phyloP scores from a whole-genome alignment of 2,797 vertebrate species.

The Cirrhinus mrigala region DNA sequence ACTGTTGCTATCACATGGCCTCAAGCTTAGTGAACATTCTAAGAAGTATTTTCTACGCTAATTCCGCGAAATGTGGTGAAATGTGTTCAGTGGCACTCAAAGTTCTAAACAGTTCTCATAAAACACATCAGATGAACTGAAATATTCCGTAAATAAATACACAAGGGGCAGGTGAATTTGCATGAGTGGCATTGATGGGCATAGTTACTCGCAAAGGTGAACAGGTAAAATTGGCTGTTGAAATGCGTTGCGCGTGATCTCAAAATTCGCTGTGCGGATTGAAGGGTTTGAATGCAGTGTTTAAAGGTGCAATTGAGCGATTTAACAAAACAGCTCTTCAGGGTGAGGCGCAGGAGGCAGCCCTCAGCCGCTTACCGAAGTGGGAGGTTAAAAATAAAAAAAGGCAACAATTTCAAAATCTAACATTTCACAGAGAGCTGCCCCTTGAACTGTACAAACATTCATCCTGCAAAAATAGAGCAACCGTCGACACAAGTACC shows the following conservation, averaged over 20 bases:
- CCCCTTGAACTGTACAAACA: constrained; percentile 37
- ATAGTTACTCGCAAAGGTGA: neutral
- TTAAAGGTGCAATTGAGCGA: constrained; percentile 25
- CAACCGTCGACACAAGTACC: constrained; percentile 41
- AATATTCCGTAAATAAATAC: neutral
- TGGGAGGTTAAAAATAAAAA: constrained; percentile 19
- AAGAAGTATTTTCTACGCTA: neutral
- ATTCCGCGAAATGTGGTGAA: neutral
- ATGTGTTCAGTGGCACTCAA: neutral
- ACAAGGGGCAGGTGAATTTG: constrained; percentile 2
- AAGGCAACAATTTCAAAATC: constrained; percentile 19
- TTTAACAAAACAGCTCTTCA: constrained; percentile 7
- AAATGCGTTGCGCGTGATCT: neutral
- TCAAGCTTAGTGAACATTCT: neutral
- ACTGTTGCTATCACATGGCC: neutral
- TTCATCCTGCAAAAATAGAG: constrained; percentile 43
- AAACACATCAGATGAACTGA: neutral
- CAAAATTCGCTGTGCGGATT: neutral
- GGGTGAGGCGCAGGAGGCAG: constrained; percentile 9
- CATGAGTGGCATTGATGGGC: neutral
- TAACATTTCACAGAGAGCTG: constrained; percentile 31
- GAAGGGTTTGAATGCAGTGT: constrained; percentile 18
- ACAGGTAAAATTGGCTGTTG: neutral
- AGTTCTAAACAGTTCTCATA: neutral
- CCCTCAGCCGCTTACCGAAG: neutral